Evolutionary conservation across 2,888 invertebrate species (phyloP).

Genomic region (Drosophila quinaria): DNA sequence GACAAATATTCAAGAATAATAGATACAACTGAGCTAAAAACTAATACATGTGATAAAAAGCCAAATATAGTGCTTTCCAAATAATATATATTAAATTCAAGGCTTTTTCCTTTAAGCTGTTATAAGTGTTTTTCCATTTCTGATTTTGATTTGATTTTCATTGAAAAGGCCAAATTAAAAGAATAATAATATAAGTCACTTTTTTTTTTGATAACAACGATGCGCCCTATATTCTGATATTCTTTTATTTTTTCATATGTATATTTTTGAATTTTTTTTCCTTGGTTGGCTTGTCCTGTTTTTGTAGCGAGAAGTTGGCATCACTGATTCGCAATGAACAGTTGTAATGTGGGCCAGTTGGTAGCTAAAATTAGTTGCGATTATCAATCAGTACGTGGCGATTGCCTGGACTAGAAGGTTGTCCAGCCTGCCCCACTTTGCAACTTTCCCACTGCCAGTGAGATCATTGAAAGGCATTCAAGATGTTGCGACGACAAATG

Average conservation of each 20-base stretch:
- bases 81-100: no score
- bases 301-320: background rate
- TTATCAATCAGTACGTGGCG: slow-evolving; percentile 68
- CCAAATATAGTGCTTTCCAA: no score
- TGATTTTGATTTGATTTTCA: no score
- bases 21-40: no score
- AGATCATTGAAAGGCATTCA: background rate
- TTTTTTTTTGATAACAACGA: background rate
- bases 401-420: slow-evolving; percentile 48
- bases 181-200: no score
- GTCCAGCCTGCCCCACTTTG: slow-evolving; percentile 3
- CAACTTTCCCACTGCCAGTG: slow-evolving; percentile 15
- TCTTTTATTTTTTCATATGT: background rate
- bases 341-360: slow-evolving; percentile 68
- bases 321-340: slow-evolving; percentile 8
- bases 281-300: background rate
- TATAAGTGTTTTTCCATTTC: no score
- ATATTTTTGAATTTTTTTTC: background rate
- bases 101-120: no score
- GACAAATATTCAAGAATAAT: no score
- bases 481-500: slow-evolving; percentile 78
- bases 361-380: slow-evolving; percentile 54
- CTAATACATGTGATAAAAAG: no score
- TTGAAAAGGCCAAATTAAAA: background rate
- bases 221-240: background rate